phyloP scores from a whole-genome alignment of 2,113 vertebrate genomes.

The Climacteris rufus region DNA sequence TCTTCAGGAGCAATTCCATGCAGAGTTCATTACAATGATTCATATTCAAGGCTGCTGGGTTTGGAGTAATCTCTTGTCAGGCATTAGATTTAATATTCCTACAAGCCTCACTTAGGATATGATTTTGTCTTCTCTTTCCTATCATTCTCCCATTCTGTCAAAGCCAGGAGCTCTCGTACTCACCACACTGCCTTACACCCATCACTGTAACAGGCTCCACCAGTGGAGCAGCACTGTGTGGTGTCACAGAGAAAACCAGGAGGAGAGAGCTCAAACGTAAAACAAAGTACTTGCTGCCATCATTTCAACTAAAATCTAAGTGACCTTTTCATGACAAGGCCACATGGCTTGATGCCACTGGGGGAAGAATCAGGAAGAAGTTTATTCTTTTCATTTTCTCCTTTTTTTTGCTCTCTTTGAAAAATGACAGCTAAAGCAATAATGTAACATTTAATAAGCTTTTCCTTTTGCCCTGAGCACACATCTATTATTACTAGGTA shows the following conservation, averaged over 20 bases:
- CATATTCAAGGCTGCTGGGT: slow-evolving; percentile 22
- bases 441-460: not conserved
- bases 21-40: slow-evolving; percentile 28
- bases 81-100: slow-evolving; percentile 36
- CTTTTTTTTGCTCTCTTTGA: not conserved
- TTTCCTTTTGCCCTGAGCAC: not conserved
- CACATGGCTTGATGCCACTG: not conserved
- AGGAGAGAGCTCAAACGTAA: not conserved
- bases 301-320: not conserved
- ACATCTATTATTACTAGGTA: not conserved
- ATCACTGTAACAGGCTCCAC: not conserved
- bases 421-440: not conserved
- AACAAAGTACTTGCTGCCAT: not conserved
- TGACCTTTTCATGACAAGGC: not conserved
- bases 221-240: not conserved
- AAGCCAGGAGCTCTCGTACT: not conserved
- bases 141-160: not conserved
- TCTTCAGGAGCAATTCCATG: not conserved
- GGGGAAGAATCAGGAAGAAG: not conserved
- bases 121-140: not conserved
- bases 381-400: not conserved
- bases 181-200: fast-evolving
- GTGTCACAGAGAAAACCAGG: not conserved
- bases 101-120: not conserved
- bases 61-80: slow-evolving; percentile 22